Conservation (phyloP, 92 coral and sea anemone species). For the Porites divaricata region DNA sequence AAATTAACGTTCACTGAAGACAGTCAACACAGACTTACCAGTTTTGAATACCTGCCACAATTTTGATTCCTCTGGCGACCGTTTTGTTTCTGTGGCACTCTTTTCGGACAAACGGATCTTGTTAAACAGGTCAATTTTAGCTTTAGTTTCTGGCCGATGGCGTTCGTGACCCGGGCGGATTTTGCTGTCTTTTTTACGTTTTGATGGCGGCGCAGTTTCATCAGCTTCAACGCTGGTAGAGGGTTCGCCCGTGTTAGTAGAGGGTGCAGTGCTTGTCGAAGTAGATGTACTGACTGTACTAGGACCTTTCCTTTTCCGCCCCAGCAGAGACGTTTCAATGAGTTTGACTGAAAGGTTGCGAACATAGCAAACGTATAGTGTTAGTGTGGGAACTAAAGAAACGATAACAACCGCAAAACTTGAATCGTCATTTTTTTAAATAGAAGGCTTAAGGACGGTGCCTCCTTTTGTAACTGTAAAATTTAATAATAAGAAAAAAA, state of each 20-base stretch:
- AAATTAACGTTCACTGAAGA: no score
- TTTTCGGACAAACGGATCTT: slow-evolving; percentile 51
- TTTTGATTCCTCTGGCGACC: slow-evolving; percentile 41
- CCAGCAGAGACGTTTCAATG: slow-evolving; percentile 57
- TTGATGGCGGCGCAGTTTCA: slow-evolving; percentile 33
- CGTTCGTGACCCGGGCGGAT: slow-evolving; percentile 19
- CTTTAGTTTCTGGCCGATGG: slow-evolving; percentile 62
- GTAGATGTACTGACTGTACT: slow-evolving; percentile 17
- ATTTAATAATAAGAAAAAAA: no score
- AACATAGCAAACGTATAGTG: slow-evolving; percentile 21
- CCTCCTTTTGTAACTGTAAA: no score
- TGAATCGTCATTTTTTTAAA: background rate
- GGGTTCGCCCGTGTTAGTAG: slow-evolving; percentile 14
- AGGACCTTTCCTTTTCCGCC: slow-evolving; percentile 44
- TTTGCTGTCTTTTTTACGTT: no score
- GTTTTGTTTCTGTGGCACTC: slow-evolving; percentile 29
- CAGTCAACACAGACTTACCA: slow-evolving; percentile 34
- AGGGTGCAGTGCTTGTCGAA: slow-evolving; percentile 9
- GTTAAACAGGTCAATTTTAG: slow-evolving; percentile 48
- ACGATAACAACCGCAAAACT: background rate
- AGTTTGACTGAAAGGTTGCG: slow-evolving; percentile 50
- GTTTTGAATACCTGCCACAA: slow-evolving; percentile 44
- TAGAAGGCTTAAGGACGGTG: no score
- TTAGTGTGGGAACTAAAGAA: slow-evolving; percentile 1
- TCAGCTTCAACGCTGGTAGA: slow-evolving; percentile 25